Evolutionary conservation across 2,113 vertebrate genomes (phyloP).

Genomic region (Indicator maculatus): DNA sequence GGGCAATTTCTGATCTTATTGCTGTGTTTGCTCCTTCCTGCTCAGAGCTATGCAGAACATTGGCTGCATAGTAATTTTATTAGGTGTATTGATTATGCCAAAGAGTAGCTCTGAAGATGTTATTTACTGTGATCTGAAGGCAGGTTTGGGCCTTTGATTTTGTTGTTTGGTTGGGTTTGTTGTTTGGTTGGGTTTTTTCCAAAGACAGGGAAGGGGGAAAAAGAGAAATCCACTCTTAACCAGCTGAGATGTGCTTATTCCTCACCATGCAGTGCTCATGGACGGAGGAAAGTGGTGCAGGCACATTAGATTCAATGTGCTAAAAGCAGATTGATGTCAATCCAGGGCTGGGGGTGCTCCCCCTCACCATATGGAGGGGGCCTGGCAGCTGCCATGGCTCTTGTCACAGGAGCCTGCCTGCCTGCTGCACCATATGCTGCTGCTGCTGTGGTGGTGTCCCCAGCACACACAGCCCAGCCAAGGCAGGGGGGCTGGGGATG

Average conservation of each 20-base stretch:
- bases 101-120: background rate
- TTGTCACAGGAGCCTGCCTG: background rate
- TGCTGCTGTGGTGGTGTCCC: background rate
- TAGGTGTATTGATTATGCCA: background rate
- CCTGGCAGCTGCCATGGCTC: background rate
- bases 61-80: background rate
- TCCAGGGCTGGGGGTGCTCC: background rate
- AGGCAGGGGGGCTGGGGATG: background rate
- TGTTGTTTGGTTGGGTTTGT: background rate
- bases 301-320: background rate
- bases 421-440: background rate
- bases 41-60: background rate
- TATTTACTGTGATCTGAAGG: background rate
- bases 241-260: background rate
- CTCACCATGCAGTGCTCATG: accelerated
- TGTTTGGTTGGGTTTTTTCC: background rate
- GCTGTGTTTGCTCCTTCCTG: background rate
- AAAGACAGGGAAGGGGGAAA: background rate
- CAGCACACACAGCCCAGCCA: background rate
- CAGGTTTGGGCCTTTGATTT: background rate
- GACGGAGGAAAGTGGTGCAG: accelerated
- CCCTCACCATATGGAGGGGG: background rate
- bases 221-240: background rate
- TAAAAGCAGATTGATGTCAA: background rate
- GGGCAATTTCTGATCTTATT: background rate